These are phyloP conservation scores for Drosophila engyochracea DNA, from an alignment of 2,888 invertebrate species.

Conservation along the genomic window DNA sequence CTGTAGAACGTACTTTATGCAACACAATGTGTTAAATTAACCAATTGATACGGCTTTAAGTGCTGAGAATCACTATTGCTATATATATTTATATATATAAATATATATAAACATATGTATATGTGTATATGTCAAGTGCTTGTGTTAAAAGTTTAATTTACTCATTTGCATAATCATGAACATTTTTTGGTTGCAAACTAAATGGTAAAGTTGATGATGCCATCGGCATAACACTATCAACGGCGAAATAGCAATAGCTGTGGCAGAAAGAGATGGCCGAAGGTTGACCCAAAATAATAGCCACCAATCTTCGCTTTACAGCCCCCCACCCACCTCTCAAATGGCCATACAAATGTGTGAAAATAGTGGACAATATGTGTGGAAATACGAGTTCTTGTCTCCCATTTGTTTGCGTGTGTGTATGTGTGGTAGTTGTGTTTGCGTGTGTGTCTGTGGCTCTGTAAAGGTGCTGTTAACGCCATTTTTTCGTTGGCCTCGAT, in stretches of 20 bases:
- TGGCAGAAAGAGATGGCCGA: slow-evolving; percentile 49
- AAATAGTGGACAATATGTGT: slow-evolving; percentile 80
- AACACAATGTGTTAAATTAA: neutral
- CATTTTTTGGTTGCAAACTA: slow-evolving; percentile 48
- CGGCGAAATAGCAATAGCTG: slow-evolving; percentile 33
- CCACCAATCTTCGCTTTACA: slow-evolving; percentile 59
- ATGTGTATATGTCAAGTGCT: neutral
- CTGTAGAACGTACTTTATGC: neutral
- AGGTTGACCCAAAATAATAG: slow-evolving; percentile 71
- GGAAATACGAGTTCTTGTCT: slow-evolving; percentile 62
- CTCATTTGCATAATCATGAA: slow-evolving; percentile 59
- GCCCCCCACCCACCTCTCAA: slow-evolving; percentile 10
- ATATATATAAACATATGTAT: neutral
- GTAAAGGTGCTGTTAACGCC: slow-evolving; percentile 72
- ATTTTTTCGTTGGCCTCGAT: slow-evolving; percentile 63
- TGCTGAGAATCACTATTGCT: neutral
- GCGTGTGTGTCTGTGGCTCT: slow-evolving; percentile 20
- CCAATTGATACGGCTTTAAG: slow-evolving; percentile 1
- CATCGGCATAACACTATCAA: slow-evolving; percentile 40
- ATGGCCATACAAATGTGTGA: slow-evolving; percentile 71
- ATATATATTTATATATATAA: neutral
- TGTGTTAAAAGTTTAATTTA: slow-evolving; percentile 51
- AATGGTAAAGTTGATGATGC: slow-evolving; percentile 60
- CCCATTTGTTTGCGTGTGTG: slow-evolving; percentile 44
- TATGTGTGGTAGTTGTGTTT: slow-evolving; percentile 2